A percentile compares a stretch with the other conserved stretches of the same genome.
Evolutionary conservation across 2,888 invertebrate species (phyloP).

Genomic region (Strigamia crassipes): DNA sequence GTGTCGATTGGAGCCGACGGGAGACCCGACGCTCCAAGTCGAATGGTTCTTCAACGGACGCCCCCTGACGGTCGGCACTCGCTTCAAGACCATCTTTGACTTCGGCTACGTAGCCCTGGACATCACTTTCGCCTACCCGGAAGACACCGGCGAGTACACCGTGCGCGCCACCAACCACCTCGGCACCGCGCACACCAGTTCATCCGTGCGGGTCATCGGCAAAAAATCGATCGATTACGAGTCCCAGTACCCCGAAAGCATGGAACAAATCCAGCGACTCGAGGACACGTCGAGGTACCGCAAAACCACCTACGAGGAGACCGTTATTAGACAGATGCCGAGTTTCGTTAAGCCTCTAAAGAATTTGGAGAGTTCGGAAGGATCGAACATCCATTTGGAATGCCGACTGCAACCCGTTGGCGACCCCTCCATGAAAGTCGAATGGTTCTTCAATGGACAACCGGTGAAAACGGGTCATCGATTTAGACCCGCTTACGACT

Average conservation of each 20-base stretch:
- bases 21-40: conserved; percentile 92
- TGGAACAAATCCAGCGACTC: conserved; percentile 79
- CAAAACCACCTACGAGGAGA: conserved; percentile 76
- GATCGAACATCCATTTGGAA: conserved; percentile 89
- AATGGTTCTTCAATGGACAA: conserved; percentile 94
- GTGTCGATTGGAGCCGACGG: conserved; percentile 91
- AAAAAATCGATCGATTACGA: conserved; percentile 71
- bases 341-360: conserved; percentile 85
- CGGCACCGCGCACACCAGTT: conserved; percentile 88
- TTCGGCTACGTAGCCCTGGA: conserved; percentile 97
- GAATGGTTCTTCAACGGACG: conserved; percentile 94
- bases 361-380: conserved; percentile 86
- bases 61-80: conserved; percentile 75
- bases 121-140: conserved; percentile 88
- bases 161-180: conserved; percentile 90
- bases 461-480: conserved; percentile 87
- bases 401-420: conserved; percentile 88
- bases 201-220: conserved; percentile 74
- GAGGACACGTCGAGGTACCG: conserved; percentile 67
- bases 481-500: conserved; percentile 94
- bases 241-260: conserved; percentile 87
- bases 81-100: conserved; percentile 93
- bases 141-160: conserved; percentile 94
- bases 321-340: conserved; percentile 81
- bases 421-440: conserved; percentile 85